Evolutionary conservation across 2,113 vertebrate species (phyloP), one percentile per base, ranked within the genome.

Genomic region (Sinocyclocheilus anshuiensis): DNA sequence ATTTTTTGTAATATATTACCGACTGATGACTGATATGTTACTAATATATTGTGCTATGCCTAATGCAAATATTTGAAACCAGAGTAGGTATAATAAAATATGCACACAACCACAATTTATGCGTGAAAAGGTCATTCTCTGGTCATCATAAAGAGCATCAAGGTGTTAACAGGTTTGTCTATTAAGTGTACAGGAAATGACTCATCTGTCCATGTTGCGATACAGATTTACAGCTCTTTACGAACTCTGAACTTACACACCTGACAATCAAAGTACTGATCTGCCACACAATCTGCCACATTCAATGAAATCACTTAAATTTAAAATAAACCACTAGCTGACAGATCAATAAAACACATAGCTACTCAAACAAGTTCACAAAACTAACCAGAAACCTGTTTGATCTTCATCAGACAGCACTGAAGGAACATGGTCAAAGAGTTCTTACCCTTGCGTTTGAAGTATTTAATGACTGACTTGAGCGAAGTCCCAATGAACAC

Each of bases 361-460:
- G 12, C 13, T 76, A 48, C 15, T 29, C n/a, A 76, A 24, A 76
- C 74, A 50, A 50, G n/a, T 26, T 71, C 7, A 71, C 6, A 18
- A 69, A 50, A 50, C n/a, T 50, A 48, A 26, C 12, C 3, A 33
- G 4, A 24, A 65, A n/a, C 18, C 22, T 0, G 5, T 16, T 10
- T 16, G 18, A 20, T 33, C 72, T 36, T 10, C 22, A 77, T 55
- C 45, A 42, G 42, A 42, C 8, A 29, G 13, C 11, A 33, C 65
- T 78, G 29, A 29, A 36, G 5, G 24, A 65, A 77, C 26, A 81
- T 2, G 4, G 63, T 1, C 48, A 86, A 36, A 20, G 50, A n/a
- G 45, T 77, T 93, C 96, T 99, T 96, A 99, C 98, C 95, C 94
- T 98, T 99, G 92, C 95, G 96, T 94, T 98, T 99, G 94, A 99